These are phyloP conservation scores for Anthonomus grandis DNA, from an alignment of 1,140 invertebrate species.

Conservation along the genomic window DNA sequence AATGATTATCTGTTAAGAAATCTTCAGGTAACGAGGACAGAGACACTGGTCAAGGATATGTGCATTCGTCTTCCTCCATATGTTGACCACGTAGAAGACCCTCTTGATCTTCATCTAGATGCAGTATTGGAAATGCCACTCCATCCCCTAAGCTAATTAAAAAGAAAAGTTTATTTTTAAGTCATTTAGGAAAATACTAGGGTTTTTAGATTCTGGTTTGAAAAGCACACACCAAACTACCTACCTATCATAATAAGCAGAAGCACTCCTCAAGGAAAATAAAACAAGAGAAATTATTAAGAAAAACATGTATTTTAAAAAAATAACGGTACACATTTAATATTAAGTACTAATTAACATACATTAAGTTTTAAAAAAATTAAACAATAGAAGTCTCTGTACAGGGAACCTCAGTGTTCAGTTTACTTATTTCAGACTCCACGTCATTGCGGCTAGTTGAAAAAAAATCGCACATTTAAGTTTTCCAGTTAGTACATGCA, in stretches of 20 bases:
- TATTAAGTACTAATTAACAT: constrained; percentile 30
- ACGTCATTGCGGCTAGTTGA: constrained; percentile 35
- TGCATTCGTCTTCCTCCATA: constrained; percentile 31
- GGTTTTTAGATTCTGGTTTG: too few species aligned
- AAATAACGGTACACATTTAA: constrained; percentile 22
- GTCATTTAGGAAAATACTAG: too few species aligned
- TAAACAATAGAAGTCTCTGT: constrained; percentile 33
- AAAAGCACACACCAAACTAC: too few species aligned
- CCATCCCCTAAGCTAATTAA: constrained; percentile 79
- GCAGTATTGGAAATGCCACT: constrained; percentile 76
- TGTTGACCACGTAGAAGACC: constrained; percentile 56
- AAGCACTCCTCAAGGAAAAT: too few species aligned
- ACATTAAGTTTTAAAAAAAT: constrained; percentile 17
- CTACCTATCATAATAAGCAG: too few species aligned
- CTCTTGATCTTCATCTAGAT: constrained; percentile 77
- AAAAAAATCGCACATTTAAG: constrained; percentile 31
- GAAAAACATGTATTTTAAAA: constrained; percentile 35
- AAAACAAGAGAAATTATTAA: constrained; percentile 29
- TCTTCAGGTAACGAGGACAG: too few species aligned
- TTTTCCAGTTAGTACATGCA: constrained; percentile 19
- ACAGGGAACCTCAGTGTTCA: constrained; percentile 33
- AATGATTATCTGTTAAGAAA: too few species aligned
- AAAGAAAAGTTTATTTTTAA: constrained; percentile 41
- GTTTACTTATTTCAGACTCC: constrained; percentile 38
- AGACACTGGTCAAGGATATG: constrained; percentile 16